Percentiles rank a stretch among this genome's conserved stretches.
These are phyloP conservation scores for Lordiphosa clarofinis DNA, from an alignment of 1,140 invertebrate species.

Conservation along the genomic window DNA sequence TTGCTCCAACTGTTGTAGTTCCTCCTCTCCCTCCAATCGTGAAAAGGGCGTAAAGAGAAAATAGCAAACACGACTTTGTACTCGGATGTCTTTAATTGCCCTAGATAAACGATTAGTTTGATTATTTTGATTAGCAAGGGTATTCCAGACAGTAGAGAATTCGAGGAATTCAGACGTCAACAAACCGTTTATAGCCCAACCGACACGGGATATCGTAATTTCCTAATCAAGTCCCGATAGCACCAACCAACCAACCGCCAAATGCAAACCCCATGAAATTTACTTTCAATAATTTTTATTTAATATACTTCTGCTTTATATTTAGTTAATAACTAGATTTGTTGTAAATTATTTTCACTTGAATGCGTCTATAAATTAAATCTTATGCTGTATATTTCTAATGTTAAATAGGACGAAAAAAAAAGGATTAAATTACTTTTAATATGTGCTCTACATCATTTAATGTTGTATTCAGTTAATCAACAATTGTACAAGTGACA, in stretches of 20 bases:
- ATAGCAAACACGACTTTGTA: no score
- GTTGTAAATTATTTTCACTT: constrained; percentile 74
- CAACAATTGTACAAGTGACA: constrained; percentile 69
- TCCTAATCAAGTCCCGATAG: background rate
- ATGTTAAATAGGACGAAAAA: constrained; percentile 60
- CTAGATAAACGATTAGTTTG: no score
- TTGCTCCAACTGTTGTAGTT: no score
- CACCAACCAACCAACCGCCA: background rate
- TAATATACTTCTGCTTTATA: constrained; percentile 64
- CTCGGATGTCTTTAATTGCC: no score
- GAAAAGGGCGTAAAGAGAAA: no score
- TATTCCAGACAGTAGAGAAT: no score
- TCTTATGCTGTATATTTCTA: constrained; percentile 67
- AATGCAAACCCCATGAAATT: background rate
- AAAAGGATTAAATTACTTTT: constrained; percentile 47
- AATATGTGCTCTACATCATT: constrained; percentile 53
- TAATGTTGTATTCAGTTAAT: constrained; percentile 26
- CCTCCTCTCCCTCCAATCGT: no score
- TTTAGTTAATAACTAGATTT: constrained; percentile 69
- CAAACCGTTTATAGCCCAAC: background rate
- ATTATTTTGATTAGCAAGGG: no score
- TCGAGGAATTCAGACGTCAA: no score
- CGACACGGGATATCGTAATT: constrained; percentile 1
- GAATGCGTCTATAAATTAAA: constrained; percentile 72
- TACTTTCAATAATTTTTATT: constrained; percentile 13